Conservation (phyloP, 64 coral and sea anemone genomes). For the Pocillopora verrucosa region DNA sequence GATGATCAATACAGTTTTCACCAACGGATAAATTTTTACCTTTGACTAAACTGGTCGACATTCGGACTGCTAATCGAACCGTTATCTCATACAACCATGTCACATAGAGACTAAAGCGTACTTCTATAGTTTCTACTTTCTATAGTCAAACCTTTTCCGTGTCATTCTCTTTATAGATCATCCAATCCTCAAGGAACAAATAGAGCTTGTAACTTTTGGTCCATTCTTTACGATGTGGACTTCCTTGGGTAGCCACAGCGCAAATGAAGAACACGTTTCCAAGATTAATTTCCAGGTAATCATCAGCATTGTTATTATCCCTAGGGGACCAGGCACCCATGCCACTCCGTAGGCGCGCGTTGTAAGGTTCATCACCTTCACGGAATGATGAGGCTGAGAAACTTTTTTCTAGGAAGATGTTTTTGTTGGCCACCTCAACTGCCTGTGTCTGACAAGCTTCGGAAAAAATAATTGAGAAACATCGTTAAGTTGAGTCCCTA, state of each 20-base stretch:
- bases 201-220: conserved; percentile 34
- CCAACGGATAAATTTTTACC: too few relatives aligned
- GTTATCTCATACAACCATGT: too few relatives aligned
- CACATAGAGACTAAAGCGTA: too few relatives aligned
- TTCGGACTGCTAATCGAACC: too few relatives aligned
- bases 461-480: too few relatives aligned
- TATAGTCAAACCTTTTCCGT: background rate
- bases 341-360: conserved; percentile 1
- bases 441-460: background rate
- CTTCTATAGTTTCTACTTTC: too few relatives aligned
- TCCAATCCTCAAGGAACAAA: conserved; percentile 15
- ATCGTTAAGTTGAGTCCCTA: too few relatives aligned
- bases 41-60: too few relatives aligned
- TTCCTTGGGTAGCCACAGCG: conserved; percentile 57
- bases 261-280: conserved; percentile 18
- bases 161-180: background rate
- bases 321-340: background rate
- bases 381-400: conserved; percentile 29
- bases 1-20: too few relatives aligned
- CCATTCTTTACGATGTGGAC: background rate
- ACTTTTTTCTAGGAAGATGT: background rate
- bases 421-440: background rate
- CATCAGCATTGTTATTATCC: background rate
- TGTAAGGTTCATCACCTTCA: background rate
- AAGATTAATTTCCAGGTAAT: conserved; percentile 55